These are phyloP conservation scores for Caenorhabditis drosophilae DNA, from an alignment of 2,888 invertebrate genomes.

Conservation along the genomic window DNA sequence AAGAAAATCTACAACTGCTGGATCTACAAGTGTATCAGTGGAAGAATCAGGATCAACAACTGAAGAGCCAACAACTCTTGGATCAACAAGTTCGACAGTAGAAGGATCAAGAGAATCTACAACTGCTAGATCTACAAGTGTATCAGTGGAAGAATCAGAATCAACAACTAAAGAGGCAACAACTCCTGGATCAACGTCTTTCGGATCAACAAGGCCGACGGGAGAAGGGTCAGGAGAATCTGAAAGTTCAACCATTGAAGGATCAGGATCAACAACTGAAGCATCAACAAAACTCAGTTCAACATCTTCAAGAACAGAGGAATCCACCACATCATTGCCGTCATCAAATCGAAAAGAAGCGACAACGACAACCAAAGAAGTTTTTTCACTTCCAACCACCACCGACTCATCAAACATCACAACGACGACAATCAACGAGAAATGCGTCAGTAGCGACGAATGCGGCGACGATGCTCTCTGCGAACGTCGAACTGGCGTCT, in stretches of 20 bases:
- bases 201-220: neutral
- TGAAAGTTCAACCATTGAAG: too few relatives aligned
- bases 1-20: conserved; percentile 3
- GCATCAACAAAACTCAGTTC: conserved; percentile 12
- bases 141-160: neutral
- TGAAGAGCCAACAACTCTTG: conserved; percentile 8
- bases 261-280: neutral
- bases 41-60: conserved; percentile 3
- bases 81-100: conserved; percentile 5
- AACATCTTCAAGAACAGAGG: conserved; percentile 13
- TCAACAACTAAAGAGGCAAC: neutral
- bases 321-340: too few relatives aligned
- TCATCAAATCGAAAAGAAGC: too few relatives aligned
- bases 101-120: conserved; percentile 5
- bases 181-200: neutral
- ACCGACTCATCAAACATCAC: conserved; percentile 18
- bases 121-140: neutral
- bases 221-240: conserved; percentile 1
- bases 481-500: conserved; percentile 59
- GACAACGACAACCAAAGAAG: conserved; percentile 44
- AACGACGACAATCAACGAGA: conserved; percentile 18
- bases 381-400: conserved; percentile 43
- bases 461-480: conserved; percentile 65
- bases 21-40: conserved; percentile 2
- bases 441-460: conserved; percentile 59